Evolutionary conservation across 2,113 vertebrate species (phyloP).

Genomic region (Paracanthobrama guichenoti): DNA sequence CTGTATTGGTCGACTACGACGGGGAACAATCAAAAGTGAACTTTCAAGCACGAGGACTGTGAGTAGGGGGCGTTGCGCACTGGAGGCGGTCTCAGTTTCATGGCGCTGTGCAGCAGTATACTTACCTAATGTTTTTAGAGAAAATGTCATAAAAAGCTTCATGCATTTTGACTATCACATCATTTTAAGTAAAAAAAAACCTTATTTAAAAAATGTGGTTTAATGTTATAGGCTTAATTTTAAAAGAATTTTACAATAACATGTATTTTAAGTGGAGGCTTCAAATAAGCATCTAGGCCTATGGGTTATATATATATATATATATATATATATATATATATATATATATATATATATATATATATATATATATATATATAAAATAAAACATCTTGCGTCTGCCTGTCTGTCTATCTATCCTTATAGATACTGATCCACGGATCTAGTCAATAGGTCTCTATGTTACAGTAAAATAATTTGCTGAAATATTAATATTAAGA

Average conservation of each 20-base stretch:
- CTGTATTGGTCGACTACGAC: slow-evolving; percentile 17
- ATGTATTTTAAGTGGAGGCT: too few species aligned
- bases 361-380: too few species aligned
- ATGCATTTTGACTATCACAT: not conserved
- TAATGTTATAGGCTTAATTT: too few species aligned
- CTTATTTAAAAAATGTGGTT: too few species aligned
- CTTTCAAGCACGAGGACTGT: not conserved
- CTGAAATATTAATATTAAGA: not conserved
- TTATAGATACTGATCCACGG: not conserved
- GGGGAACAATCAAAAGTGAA: slow-evolving; percentile 5
- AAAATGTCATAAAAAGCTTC: not conserved
- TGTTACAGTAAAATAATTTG: not conserved
- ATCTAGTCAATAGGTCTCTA: not conserved
- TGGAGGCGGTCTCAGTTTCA: not conserved
- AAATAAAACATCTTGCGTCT: too few species aligned
- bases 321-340: too few species aligned
- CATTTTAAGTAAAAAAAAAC: too few species aligned
- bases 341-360: too few species aligned
- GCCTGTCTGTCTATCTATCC: too few species aligned
- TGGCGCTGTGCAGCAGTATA: not conserved
- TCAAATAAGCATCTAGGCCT: too few species aligned
- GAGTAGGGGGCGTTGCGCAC: slow-evolving; percentile 20
- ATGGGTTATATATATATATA: too few species aligned
- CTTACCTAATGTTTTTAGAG: not conserved
- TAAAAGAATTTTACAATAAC: too few species aligned